These are phyloP conservation scores for Terrapene triunguis DNA, from an alignment of 2,113 vertebrate genomes.

Conservation along the genomic window DNA sequence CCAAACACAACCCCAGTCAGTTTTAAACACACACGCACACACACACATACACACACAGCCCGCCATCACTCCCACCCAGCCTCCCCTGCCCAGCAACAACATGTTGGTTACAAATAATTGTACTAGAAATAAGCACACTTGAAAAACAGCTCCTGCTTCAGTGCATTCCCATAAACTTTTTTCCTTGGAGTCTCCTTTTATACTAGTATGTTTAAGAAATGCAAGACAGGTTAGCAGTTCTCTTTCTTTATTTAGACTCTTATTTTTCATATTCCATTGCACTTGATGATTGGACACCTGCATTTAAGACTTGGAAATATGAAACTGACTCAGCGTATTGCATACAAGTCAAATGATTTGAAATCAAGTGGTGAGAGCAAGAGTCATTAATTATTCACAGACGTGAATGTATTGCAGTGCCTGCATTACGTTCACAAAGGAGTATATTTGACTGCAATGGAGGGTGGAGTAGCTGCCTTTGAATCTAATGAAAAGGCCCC, in stretches of 20 bases:
- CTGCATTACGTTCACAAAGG: conserved; percentile 69
- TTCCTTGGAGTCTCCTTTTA: not conserved
- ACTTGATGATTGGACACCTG: conserved; percentile 38
- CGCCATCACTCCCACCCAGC: no score
- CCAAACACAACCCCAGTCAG: not conserved
- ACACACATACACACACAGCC: no score
- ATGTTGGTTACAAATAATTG: not conserved
- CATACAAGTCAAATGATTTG: conserved; percentile 60
- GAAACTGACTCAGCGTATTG: conserved; percentile 60
- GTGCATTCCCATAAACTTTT: not conserved
- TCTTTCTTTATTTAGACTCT: not conserved
- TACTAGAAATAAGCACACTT: not conserved
- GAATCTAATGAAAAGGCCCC: conserved; percentile 67
- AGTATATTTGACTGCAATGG: conserved; percentile 52
- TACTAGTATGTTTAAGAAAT: conserved; percentile 11
- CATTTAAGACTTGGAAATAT: conserved; percentile 40
- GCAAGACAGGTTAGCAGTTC: not conserved
- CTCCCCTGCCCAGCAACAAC: no score
- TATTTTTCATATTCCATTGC: conserved; percentile 52
- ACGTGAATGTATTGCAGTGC: conserved; percentile 69
- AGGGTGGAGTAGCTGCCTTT: conserved; percentile 59
- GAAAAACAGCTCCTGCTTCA: not conserved
- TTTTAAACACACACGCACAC: not conserved
- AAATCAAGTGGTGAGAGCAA: conserved; percentile 66
- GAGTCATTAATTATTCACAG: conserved; percentile 73